Evolutionary conservation across 1,140 invertebrate genomes (phyloP).

Genomic region (Halictus rubicundus): DNA sequence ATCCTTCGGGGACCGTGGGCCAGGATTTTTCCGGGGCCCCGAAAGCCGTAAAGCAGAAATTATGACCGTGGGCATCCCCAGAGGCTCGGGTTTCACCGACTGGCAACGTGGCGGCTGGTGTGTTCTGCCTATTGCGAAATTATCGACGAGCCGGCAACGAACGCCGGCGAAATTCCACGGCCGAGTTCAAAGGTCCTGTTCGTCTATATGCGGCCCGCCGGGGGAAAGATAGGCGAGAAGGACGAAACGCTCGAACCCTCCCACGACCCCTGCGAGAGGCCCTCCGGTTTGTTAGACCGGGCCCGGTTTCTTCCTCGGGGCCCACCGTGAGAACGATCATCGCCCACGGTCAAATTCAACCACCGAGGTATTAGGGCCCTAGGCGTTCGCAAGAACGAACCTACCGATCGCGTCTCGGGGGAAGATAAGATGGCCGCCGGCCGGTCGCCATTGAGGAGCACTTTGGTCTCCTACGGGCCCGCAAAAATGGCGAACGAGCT

Average conservation of each 20-base stretch:
- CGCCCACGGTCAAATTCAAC: conserved; percentile 69
- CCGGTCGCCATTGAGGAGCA: background rate
- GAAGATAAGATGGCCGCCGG: background rate
- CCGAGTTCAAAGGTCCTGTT: conserved; percentile 65
- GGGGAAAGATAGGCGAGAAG: conserved; percentile 53
- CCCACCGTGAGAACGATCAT: conserved; percentile 69
- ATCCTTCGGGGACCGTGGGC: background rate
- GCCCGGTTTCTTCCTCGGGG: conserved; percentile 36
- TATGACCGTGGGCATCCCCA: conserved; percentile 2
- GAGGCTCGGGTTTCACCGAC: background rate
- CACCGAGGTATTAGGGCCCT: conserved; percentile 67
- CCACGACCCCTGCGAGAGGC: conserved; percentile 65
- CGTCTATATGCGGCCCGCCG: conserved; percentile 35
- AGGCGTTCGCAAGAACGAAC: conserved; percentile 59
- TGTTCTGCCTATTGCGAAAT: conserved; percentile 41
- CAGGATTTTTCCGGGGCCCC: conserved; percentile 13
- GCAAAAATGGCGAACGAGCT: too few relatives aligned
- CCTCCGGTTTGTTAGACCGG: conserved; percentile 22
- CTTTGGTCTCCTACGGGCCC: too few relatives aligned
- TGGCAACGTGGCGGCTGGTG: background rate
- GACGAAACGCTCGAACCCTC: conserved; percentile 64
- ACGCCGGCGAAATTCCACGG: conserved; percentile 60
- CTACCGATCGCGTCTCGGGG: background rate
- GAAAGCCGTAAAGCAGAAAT: conserved; percentile 11
- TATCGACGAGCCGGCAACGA: conserved; percentile 35